A percentile compares a stretch with the other conserved stretches of the same genome.
Evolutionary conservation across 2,888 invertebrate species (phyloP).

Genomic region (Nephrotoma guestfalica): DNA sequence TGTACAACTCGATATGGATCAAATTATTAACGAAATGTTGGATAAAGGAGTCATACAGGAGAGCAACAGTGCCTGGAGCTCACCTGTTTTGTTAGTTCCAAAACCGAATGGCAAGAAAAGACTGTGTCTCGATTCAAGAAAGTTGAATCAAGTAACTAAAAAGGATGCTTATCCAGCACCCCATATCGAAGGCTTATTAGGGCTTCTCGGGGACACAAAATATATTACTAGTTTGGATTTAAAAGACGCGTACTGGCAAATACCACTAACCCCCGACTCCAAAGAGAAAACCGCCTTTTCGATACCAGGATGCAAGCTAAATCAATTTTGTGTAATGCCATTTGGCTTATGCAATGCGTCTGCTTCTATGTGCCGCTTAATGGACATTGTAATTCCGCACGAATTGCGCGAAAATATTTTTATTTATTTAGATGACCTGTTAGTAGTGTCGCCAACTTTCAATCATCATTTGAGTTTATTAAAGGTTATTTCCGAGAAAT

Average conservation of each 20-base stretch:
- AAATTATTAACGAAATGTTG: conserved; percentile 14
- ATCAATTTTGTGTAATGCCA: background rate
- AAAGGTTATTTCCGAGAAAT: too few species aligned
- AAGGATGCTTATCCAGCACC: conserved; percentile 10
- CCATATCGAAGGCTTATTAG: background rate
- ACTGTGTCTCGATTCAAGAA: background rate
- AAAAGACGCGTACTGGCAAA: conserved; percentile 8
- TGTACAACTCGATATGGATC: conserved; percentile 14
- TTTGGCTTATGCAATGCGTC: background rate
- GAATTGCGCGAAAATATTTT: background rate
- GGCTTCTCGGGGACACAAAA: conserved; percentile 1
- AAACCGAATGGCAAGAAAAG: too few species aligned
- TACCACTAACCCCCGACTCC: conserved; percentile 1
- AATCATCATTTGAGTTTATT: too few species aligned
- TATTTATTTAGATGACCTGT: background rate
- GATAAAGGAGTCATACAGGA: conserved; percentile 14
- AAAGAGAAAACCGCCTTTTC: conserved; percentile 9
- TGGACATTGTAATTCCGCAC: background rate
- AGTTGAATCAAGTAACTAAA: conserved; percentile 7
- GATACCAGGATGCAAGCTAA: conserved; percentile 5
- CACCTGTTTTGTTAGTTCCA: too few species aligned
- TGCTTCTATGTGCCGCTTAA: background rate
- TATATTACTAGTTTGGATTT: background rate
- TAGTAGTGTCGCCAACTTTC: too few species aligned
- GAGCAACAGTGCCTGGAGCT: conserved; percentile 9